phyloP scores from a whole-genome alignment of 2,888 invertebrate genomes.

The Lumbricus terrestris region DNA sequence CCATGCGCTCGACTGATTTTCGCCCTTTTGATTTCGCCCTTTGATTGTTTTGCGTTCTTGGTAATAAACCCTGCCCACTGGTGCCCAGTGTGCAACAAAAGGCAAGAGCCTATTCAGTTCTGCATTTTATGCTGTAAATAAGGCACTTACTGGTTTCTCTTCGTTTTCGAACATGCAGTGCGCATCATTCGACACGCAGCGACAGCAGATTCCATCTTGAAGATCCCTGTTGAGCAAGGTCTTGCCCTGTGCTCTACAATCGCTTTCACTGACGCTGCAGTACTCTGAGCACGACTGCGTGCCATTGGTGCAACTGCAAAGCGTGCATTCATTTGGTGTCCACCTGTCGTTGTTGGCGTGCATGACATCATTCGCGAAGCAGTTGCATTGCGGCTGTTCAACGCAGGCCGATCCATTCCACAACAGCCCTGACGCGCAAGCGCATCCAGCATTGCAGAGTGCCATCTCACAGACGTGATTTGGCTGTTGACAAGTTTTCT shows the following conservation, averaged over 20 bases:
- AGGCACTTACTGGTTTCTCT: constrained; percentile 10
- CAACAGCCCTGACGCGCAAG: neutral
- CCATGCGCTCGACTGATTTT: too few species aligned
- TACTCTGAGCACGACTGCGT: constrained; percentile 19
- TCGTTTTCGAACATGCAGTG: constrained; percentile 20
- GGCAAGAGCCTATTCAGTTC: neutral
- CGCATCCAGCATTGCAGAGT: constrained; percentile 22
- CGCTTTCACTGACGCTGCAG: constrained; percentile 19
- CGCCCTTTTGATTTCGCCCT: too few species aligned
- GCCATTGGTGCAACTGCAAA: constrained; percentile 25
- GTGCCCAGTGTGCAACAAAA: too few species aligned
- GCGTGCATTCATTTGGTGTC: constrained; percentile 17
- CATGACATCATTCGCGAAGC: constrained; percentile 15
- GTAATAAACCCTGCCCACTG: too few species aligned
- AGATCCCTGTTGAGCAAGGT: constrained; percentile 25
- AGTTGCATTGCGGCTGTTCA: constrained; percentile 17
- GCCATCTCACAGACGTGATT: constrained; percentile 26
- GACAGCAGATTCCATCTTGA: constrained; percentile 20
- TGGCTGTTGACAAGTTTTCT: constrained; percentile 22
- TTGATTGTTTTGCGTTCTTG: too few species aligned
- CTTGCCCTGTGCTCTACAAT: constrained; percentile 25
- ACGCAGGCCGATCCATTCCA: constrained; percentile 26
- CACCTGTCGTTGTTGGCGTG: constrained; percentile 21
- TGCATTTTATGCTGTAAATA: neutral
- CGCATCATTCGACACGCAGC: constrained; percentile 20